Conservation (phyloP, 2,797 vertebrate genomes). For the Poecilia gillii region DNA sequence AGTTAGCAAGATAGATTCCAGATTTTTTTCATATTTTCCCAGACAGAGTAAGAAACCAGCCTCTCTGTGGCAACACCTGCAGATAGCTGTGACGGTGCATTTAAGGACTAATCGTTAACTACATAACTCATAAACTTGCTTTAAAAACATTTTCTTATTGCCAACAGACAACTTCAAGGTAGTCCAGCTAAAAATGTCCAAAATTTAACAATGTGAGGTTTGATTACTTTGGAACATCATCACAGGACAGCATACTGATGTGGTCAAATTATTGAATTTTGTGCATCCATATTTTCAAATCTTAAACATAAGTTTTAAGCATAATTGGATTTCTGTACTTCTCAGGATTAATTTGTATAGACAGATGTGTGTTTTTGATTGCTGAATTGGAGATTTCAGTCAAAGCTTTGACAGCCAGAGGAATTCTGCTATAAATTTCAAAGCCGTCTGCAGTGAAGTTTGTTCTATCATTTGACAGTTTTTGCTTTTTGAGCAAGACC, state of each 20-base stretch:
- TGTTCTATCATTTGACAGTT: background rate
- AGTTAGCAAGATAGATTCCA: background rate
- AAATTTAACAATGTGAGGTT: background rate
- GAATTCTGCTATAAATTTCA: background rate
- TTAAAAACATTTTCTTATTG: background rate
- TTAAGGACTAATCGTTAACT: background rate
- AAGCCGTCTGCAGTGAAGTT: background rate
- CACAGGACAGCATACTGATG: background rate
- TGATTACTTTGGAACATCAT: background rate
- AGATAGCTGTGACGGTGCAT: background rate
- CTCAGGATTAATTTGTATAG: background rate
- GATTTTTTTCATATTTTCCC: background rate
- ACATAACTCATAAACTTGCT: background rate
- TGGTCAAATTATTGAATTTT: background rate
- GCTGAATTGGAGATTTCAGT: background rate
- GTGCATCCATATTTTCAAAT: background rate
- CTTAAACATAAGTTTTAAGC: background rate
- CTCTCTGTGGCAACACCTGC: background rate
- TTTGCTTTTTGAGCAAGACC: background rate
- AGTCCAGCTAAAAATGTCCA: no score
- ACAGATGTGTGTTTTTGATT: background rate
- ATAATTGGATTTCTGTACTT: background rate
- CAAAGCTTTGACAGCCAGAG: background rate
- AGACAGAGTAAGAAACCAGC: background rate
- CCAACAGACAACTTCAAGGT: background rate